These are phyloP conservation scores for Muscicapa striata DNA, from an alignment of 2,797 vertebrate species.

Conservation along the genomic window DNA sequence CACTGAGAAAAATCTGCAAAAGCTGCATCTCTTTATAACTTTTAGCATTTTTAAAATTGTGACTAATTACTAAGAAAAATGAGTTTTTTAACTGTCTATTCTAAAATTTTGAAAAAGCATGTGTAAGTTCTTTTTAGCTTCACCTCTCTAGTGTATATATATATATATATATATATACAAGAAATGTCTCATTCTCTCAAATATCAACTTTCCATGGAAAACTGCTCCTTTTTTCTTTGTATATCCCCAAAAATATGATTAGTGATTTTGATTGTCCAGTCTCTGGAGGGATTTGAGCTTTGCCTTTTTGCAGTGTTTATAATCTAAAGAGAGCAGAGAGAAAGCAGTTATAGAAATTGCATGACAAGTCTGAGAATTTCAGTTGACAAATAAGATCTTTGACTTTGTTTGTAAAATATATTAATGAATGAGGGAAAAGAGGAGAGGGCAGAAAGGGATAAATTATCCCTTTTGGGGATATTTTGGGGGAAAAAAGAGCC, in stretches of 20 bases:
- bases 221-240: background rate
- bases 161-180: background rate
- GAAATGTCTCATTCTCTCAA: background rate
- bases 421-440: background rate
- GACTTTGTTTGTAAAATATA: background rate
- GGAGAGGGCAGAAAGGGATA: background rate
- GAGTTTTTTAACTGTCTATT: accelerated
- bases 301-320: background rate
- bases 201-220: background rate
- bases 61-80: background rate
- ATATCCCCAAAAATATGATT: background rate
- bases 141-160: background rate
- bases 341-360: background rate
- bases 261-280: background rate
- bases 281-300: background rate
- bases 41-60: background rate
- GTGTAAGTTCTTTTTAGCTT: background rate
- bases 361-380: background rate
- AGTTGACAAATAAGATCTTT: background rate
- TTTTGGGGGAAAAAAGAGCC: background rate
- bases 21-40: background rate
- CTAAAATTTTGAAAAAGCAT: background rate
- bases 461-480: background rate
- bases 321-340: background rate
- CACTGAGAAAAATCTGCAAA: conserved; percentile 24